Conservation (phyloP, 2,113 vertebrate genomes). For the Corythoichthys haematopterus region DNA sequence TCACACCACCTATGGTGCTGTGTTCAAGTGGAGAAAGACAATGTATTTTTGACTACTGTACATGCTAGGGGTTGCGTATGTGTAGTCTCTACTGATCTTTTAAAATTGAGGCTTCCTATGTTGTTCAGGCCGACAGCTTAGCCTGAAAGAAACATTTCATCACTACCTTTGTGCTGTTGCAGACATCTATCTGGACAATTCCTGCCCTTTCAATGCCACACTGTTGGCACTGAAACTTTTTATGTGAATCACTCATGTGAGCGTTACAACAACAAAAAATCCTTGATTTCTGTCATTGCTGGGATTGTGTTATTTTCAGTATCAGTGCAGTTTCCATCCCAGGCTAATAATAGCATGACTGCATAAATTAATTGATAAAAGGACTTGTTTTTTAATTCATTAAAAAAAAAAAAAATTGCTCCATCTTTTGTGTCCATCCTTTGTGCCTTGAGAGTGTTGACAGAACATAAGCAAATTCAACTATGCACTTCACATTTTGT, state of each 20-base stretch:
- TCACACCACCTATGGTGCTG: slow-evolving; percentile 61
- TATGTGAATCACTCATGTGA: slow-evolving; percentile 21
- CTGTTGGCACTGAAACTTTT: slow-evolving; percentile 15
- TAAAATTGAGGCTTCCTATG: slow-evolving; percentile 46
- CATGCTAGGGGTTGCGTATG: slow-evolving; percentile 30
- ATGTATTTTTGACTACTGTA: slow-evolving; percentile 43
- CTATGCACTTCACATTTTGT: slow-evolving; percentile 11
- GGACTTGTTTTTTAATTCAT: not conserved
- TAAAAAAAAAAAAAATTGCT: not conserved
- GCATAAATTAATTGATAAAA: not conserved
- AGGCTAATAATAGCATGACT: not conserved
- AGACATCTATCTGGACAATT: slow-evolving; percentile 26
- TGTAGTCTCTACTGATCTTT: slow-evolving; percentile 43
- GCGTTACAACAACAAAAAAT: not conserved
- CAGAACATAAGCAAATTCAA: not conserved
- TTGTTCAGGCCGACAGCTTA: slow-evolving; percentile 57
- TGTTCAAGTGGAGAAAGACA: slow-evolving; percentile 39
- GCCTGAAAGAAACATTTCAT: slow-evolving; percentile 60
- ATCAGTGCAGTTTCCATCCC: not conserved
- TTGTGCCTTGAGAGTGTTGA: not conserved
- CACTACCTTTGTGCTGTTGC: slow-evolving; percentile 40
- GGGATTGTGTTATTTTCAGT: not conserved
- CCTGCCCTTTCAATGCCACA: slow-evolving; percentile 12
- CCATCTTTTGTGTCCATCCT: not conserved
- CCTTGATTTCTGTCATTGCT: not conserved